Evolutionary conservation across 1,140 invertebrate genomes (phyloP).

Genomic region (Halesus radiatus): DNA sequence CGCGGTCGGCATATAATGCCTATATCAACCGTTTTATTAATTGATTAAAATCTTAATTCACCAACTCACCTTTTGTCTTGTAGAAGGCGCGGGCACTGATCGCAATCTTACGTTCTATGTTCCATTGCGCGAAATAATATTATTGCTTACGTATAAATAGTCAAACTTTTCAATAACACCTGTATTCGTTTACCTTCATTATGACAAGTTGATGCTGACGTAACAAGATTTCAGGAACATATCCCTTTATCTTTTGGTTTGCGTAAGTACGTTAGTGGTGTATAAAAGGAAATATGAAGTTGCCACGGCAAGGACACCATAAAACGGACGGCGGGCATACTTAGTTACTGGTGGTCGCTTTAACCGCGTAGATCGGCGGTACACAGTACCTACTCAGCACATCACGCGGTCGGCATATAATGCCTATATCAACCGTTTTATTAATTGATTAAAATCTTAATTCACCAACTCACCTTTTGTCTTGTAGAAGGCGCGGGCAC

Average conservation of each 20-base stretch:
- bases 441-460: conserved; percentile 40
- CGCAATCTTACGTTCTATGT: conserved; percentile 30
- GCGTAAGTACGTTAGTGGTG: too few species aligned
- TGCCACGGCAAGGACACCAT: neutral
- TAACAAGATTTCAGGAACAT: too few species aligned
- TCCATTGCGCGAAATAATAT: conserved; percentile 33
- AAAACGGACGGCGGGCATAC: neutral
- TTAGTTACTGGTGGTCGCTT: neutral
- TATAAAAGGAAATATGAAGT: too few species aligned
- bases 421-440: conserved; percentile 24
- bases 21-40: conserved; percentile 32
- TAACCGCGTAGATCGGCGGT: too few species aligned
- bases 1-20: too few species aligned
- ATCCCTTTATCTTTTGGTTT: too few species aligned
- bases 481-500: conserved; percentile 11
- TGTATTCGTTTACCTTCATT: too few species aligned
- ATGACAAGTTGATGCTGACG: too few species aligned
- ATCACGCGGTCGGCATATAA: too few species aligned
- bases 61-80: conserved; percentile 34
- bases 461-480: conserved; percentile 33
- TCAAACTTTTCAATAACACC: too few species aligned
- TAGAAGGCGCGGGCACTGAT: conserved; percentile 18
- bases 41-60: conserved; percentile 35
- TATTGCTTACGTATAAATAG: conserved; percentile 19
- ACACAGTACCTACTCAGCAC: too few species aligned